Base-by-base conservation (phyloP, 2,888 invertebrate species). In the Calliopum simillimum region DNA sequence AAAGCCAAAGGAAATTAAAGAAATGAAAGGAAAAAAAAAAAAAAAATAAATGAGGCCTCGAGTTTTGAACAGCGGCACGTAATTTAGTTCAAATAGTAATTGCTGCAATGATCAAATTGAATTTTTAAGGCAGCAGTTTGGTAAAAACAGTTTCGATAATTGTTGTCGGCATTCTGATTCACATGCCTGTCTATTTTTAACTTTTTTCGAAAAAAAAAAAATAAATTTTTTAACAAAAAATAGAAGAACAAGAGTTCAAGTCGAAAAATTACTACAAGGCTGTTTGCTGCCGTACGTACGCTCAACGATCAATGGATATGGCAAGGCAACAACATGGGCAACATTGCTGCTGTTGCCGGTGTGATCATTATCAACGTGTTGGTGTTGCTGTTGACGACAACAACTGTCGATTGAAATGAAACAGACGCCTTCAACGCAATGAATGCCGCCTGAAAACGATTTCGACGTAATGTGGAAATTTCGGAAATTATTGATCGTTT, bases 381-480 rank as follows among this genome's bases (percentile, higher is more conserved):
- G 47, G 14, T 49, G 61, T 49, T n/a, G 64, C 16, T 44, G 14
- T 49, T 78, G 79, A 81, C 78, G 83, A 82, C 81, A 82, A 77
- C 77, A 76, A 73, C 78, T 75, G 81, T 73, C 76, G 77, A 79
- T 72, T 78, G 83, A 82, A 70, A 80, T 63, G 76, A 83, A 83
- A 78, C 82, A 82, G 82, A 82, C 78, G 79, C 78, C 75, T 46
- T 25, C 44, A 13, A 51, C 43, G 51, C 21, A n/a, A n/a, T 51
- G 64, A n/a, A n/a, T 51, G 64, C 16, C 41, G 19, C 51, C 16
- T 33, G 21, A 4, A n/a, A n/a, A 61, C 46, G 11, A 2, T 44
- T 11, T 23, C 6, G n/a, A 4, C 53, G 23, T 23, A 11, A 23
- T 21, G 11, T 4, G 11, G 3, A 23, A 23, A 8, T 53, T 53